Evolutionary conservation across 92 coral and sea anemone genomes (phyloP).

Genomic region (Porites cylindrica): DNA sequence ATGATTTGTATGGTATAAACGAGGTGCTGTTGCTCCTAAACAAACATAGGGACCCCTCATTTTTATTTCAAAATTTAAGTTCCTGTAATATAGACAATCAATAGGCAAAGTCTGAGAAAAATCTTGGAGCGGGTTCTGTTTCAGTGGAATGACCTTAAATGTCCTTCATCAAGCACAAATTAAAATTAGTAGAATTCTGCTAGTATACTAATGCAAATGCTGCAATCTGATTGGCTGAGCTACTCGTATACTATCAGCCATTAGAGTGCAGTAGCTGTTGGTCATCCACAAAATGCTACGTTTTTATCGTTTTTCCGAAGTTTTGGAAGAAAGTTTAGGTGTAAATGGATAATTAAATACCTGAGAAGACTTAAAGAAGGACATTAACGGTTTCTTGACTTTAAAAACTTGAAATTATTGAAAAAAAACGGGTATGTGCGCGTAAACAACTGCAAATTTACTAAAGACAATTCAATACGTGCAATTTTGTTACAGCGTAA

Average conservation of each 20-base stretch:
- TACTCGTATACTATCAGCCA: slow-evolving; percentile 19
- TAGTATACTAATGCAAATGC: not conserved
- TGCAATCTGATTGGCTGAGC: slow-evolving; percentile 14
- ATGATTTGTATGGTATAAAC: too few relatives aligned
- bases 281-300: slow-evolving; percentile 23
- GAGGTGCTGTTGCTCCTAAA: too few relatives aligned
- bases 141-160: too few relatives aligned
- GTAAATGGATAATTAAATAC: slow-evolving; percentile 16
- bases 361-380: slow-evolving; percentile 14
- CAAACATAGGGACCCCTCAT: too few relatives aligned
- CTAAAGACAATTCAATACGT: slow-evolving; percentile 10
- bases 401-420: not conserved
- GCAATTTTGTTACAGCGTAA: not conserved
- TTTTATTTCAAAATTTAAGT: too few relatives aligned
- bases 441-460: slow-evolving; percentile 14
- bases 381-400: not conserved
- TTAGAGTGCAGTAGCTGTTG: slow-evolving; percentile 37
- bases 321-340: slow-evolving; percentile 5
- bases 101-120: too few relatives aligned
- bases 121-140: too few relatives aligned
- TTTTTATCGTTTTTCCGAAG: slow-evolving; percentile 25
- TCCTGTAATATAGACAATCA: too few relatives aligned
- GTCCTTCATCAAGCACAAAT: too few relatives aligned
- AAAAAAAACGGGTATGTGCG: not conserved
- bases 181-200: not conserved